Evolutionary conservation across 2,888 invertebrate species (phyloP).

Genomic region (Leptura quadrifasciata): DNA sequence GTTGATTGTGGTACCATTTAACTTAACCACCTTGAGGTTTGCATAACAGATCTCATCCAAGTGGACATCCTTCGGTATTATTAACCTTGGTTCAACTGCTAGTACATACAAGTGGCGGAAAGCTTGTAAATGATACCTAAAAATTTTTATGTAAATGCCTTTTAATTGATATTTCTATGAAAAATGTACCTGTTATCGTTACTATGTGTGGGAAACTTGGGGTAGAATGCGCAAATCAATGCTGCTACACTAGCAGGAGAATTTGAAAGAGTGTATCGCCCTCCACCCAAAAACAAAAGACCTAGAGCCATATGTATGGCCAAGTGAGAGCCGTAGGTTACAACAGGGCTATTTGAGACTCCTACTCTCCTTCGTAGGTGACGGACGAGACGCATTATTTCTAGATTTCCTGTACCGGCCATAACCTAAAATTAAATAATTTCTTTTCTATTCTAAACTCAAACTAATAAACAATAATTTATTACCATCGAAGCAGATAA

Average conservation of each 20-base stretch:
- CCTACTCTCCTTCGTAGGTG: slow-evolving; percentile 89
- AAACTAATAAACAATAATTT: slow-evolving; percentile 16
- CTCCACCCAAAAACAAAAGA: slow-evolving; percentile 94
- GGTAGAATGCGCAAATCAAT: slow-evolving; percentile 94
- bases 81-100: slow-evolving; percentile 92
- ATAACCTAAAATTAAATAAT: slow-evolving; percentile 80
- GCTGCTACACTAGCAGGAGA: slow-evolving; percentile 92
- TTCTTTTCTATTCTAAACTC: neutral
- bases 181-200: slow-evolving; percentile 91
- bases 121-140: slow-evolving; percentile 96
- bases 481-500: slow-evolving; percentile 87
- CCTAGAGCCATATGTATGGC: slow-evolving; percentile 97
- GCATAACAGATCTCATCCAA: slow-evolving; percentile 89
- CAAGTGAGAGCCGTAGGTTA: slow-evolving; percentile 94
- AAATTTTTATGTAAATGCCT: slow-evolving; percentile 51
- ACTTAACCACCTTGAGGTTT: slow-evolving; percentile 79
- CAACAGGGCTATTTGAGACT: slow-evolving; percentile 80
- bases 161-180: neutral
- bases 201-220: slow-evolving; percentile 96
- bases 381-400: slow-evolving; percentile 87
- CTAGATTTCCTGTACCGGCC: slow-evolving; percentile 94
- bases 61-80: slow-evolving; percentile 91
- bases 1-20: slow-evolving; percentile 68
- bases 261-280: slow-evolving; percentile 89
- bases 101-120: slow-evolving; percentile 96